These are phyloP conservation scores for Hypothenemus hampei DNA, from an alignment of 1,140 invertebrate genomes.

Conservation along the genomic window DNA sequence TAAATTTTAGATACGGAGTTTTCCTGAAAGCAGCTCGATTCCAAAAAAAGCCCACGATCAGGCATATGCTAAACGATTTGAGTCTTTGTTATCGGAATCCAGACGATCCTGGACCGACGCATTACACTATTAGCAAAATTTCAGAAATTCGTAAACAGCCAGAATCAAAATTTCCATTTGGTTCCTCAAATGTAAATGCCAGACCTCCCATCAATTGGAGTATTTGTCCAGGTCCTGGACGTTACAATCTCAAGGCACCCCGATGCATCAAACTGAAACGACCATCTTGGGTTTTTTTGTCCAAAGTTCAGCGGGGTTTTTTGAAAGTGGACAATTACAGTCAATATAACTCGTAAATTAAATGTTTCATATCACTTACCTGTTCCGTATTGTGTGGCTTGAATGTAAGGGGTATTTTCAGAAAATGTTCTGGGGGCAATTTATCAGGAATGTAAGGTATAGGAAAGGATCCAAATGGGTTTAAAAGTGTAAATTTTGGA, in stretches of 20 bases:
- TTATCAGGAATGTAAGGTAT: conserved; percentile 8
- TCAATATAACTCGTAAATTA: conserved; percentile 7
- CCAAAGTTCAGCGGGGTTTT: conserved; percentile 23
- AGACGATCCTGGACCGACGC: conserved; percentile 34
- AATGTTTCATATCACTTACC: conserved; percentile 12
- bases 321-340: conserved; percentile 30
- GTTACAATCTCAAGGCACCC: conserved; percentile 32
- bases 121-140: conserved; percentile 21
- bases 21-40: conserved; percentile 33
- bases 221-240: conserved; percentile 36
- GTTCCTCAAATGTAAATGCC: conserved; percentile 29
- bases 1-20: conserved; percentile 31
- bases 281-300: conserved; percentile 36
- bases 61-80: conserved; percentile 33
- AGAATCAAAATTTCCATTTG: conserved; percentile 29
- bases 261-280: conserved; percentile 28
- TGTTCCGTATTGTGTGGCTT: conserved; percentile 11
- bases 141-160: conserved; percentile 23
- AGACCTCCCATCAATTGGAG: conserved; percentile 31
- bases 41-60: conserved; percentile 29
- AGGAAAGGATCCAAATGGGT: conserved; percentile 23
- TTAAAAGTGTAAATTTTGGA: conserved; percentile 18
- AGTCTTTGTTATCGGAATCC: conserved; percentile 36
- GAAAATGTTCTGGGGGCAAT: conserved; percentile 21
- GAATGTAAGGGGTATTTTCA: conserved; percentile 28